Evolutionary conservation across 2,113 vertebrate genomes (phyloP).

Genomic region (Anolis carolinensis): DNA sequence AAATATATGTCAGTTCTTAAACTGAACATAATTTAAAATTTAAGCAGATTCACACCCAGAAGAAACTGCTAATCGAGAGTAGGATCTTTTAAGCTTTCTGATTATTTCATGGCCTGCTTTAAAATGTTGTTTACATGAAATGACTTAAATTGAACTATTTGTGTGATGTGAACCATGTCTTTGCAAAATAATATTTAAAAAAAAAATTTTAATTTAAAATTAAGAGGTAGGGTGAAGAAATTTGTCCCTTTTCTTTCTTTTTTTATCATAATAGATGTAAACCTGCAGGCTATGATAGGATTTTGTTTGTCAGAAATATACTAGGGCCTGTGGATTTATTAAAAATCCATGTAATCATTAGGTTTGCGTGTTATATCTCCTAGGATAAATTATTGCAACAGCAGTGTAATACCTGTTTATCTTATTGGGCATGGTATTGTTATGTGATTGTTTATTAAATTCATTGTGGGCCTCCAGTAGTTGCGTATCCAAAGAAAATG

Average conservation of each 20-base stretch:
- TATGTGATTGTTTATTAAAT: background rate
- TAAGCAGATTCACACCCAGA: background rate
- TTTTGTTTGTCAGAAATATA: background rate
- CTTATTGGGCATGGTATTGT: background rate
- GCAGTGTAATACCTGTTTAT: background rate
- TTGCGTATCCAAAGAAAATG: background rate
- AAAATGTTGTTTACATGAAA: background rate
- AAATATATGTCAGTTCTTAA: background rate
- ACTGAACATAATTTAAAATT: background rate
- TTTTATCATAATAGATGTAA: background rate
- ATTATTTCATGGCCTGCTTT: background rate
- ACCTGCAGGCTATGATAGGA: background rate
- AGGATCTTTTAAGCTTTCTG: background rate
- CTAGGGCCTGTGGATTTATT: too few relatives aligned
- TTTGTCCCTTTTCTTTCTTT: background rate
- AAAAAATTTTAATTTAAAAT: too few relatives aligned
- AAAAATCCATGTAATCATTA: too few relatives aligned
- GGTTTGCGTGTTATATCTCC: background rate
- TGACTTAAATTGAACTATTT: background rate
- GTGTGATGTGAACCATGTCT: background rate
- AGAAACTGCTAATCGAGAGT: background rate
- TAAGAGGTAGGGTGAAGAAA: background rate
- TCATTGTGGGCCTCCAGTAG: background rate
- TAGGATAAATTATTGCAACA: too few relatives aligned
- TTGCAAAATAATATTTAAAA: background rate